phyloP scores from a whole-genome alignment of 35 echinoderm and acorn worm species.

The Lytechinus pictus region DNA sequence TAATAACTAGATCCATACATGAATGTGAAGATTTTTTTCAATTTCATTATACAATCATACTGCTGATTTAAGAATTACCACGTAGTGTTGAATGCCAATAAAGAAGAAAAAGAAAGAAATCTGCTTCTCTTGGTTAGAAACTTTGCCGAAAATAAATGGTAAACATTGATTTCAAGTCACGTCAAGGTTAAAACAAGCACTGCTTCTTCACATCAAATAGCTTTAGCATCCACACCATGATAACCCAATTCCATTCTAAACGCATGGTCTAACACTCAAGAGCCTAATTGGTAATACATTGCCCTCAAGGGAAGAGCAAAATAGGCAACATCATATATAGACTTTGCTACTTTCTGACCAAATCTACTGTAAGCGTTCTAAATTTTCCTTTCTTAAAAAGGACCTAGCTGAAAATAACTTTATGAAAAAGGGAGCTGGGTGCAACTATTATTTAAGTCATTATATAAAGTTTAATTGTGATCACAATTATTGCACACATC shows the following conservation, averaged over 20 bases:
- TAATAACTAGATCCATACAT: neutral
- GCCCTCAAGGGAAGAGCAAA: neutral
- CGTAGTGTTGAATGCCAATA: neutral
- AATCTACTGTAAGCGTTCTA: neutral
- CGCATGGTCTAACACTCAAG: neutral
- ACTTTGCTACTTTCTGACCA: neutral
- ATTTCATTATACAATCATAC: neutral
- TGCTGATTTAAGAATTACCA: neutral
- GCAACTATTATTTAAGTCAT: too few relatives aligned
- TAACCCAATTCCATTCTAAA: neutral
- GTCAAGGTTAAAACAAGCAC: conserved; percentile 6
- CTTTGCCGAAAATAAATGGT: neutral
- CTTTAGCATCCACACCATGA: neutral
- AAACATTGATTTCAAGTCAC: neutral
- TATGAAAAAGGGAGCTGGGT: too few relatives aligned
- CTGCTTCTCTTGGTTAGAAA: neutral
- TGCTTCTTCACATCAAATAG: neutral
- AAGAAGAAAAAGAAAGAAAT: neutral
- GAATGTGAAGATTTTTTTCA: neutral
- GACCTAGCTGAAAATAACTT: too few relatives aligned
- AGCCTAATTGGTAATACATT: neutral
- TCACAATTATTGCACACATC: too few relatives aligned
- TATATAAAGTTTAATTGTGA: too few relatives aligned
- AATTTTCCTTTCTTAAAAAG: too few relatives aligned
- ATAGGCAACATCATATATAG: neutral